phyloP scores from a whole-genome alignment of 2,113 vertebrate genomes.

The Proteles cristata region DNA sequence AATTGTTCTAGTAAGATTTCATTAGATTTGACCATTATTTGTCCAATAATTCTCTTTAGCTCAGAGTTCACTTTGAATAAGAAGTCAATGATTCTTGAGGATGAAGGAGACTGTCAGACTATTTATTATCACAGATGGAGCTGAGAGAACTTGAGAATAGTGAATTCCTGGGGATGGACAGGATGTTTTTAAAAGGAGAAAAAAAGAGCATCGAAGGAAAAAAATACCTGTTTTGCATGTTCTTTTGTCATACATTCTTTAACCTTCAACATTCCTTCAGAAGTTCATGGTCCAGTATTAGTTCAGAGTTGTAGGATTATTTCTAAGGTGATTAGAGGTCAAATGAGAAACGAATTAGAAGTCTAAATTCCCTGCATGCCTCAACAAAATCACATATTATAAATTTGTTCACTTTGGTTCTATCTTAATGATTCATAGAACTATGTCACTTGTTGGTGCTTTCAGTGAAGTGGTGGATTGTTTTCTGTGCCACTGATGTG shows the following conservation, averaged over 20 bases:
- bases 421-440: not conserved
- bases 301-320: not conserved
- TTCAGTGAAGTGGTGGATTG: constrained; percentile 21
- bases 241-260: not conserved
- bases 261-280: not conserved
- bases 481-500: not conserved
- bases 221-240: not conserved
- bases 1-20: not conserved
- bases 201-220: not conserved
- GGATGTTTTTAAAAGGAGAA: not conserved
- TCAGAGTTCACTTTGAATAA: not conserved
- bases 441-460: not conserved
- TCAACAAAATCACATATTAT: constrained; percentile 22
- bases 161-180: not conserved
- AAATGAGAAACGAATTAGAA: constrained; percentile 11
- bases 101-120: not conserved
- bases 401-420: constrained; percentile 8
- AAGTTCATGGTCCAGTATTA: not conserved
- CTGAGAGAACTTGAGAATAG: not conserved
- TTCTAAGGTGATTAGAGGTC: not conserved
- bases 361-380: not conserved
- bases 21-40: not conserved
- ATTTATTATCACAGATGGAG: not conserved
- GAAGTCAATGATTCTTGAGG: not conserved
- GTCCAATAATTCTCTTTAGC: not conserved